phyloP scores from a whole-genome alignment of 1,140 invertebrate genomes.

The Caenorhabditis briggsae region DNA sequence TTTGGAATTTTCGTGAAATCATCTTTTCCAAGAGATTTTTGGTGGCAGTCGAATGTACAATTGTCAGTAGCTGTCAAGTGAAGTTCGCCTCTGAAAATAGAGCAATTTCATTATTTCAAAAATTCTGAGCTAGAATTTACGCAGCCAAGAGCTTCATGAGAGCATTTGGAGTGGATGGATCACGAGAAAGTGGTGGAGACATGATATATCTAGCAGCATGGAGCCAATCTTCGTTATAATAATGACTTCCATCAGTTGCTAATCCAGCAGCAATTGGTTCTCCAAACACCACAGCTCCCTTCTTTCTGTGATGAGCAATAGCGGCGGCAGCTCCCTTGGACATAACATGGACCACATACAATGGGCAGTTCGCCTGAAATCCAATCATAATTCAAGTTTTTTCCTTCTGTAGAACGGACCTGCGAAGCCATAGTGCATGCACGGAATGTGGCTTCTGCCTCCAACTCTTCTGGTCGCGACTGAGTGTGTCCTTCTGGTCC shows the following conservation, averaged over 20 bases:
- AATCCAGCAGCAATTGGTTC: conserved; percentile 92
- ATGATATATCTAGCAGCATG: conserved; percentile 82
- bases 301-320: conserved; percentile 83
- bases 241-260: conserved; percentile 86
- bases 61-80: conserved; percentile 95
- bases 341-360: conserved; percentile 98
- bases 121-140: conserved; percentile 81
- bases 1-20: conserved; percentile 98
- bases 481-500: conserved; percentile 96
- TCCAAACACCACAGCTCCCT: conserved; percentile 85
- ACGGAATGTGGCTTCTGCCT: conserved; percentile 90
- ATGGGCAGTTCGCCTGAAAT: conserved; percentile 89
- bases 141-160: conserved; percentile 88
- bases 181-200: conserved; percentile 89
- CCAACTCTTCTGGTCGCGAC: conserved; percentile 91
- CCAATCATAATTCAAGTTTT: too few relatives aligned
- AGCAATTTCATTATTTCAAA: not conserved
- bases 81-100: conserved; percentile 85
- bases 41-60: conserved; percentile 92
- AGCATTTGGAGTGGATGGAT: conserved; percentile 86
- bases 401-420: conserved; percentile 88
- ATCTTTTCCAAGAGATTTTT: conserved; percentile 89
- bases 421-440: conserved; percentile 93
- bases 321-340: conserved; percentile 87
- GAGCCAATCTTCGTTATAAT: conserved; percentile 82